phyloP scores from a whole-genome alignment of 2,888 invertebrate species.

The Asteroscopus sphinx region DNA sequence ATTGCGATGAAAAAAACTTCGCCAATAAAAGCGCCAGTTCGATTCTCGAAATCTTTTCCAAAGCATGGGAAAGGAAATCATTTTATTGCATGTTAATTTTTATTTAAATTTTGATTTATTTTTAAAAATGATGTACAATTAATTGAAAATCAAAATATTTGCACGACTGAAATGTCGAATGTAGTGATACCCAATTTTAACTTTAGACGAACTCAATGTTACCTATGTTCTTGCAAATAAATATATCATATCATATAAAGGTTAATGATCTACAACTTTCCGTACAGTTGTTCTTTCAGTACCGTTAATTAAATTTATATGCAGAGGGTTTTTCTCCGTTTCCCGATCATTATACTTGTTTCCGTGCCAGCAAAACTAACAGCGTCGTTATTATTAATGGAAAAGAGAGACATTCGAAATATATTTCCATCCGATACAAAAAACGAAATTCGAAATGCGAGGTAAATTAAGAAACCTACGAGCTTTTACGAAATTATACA shows the following conservation, averaged over 20 bases:
- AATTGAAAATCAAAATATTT: too few relatives aligned
- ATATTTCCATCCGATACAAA: conserved; percentile 20
- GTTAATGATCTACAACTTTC: conserved; percentile 60
- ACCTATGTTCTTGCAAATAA: too few relatives aligned
- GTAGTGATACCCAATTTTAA: too few relatives aligned
- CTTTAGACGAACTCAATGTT: too few relatives aligned
- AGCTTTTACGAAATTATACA: conserved; percentile 47
- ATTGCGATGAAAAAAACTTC: conserved; percentile 62
- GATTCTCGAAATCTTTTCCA: conserved; percentile 49
- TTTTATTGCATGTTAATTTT: too few relatives aligned
- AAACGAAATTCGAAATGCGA: conserved; percentile 15
- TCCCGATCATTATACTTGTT: conserved; percentile 15
- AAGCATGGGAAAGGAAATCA: conserved; percentile 48
- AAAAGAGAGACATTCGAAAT: conserved; percentile 14
- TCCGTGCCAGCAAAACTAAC: conserved; percentile 20
- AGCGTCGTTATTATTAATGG: conserved; percentile 13
- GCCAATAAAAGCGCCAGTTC: conserved; percentile 62
- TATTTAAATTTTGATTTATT: too few relatives aligned
- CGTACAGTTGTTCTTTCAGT: conserved; percentile 48
- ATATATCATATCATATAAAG: too few relatives aligned
- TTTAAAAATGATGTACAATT: too few relatives aligned
- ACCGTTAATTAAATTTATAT: conserved; percentile 51
- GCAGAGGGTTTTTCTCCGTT: conserved; percentile 9
- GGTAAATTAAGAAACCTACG: conserved; percentile 35
- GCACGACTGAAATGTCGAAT: too few relatives aligned